Evolutionary conservation across 2,113 vertebrate genomes (phyloP).

Genomic region (Labrus mixtus): DNA sequence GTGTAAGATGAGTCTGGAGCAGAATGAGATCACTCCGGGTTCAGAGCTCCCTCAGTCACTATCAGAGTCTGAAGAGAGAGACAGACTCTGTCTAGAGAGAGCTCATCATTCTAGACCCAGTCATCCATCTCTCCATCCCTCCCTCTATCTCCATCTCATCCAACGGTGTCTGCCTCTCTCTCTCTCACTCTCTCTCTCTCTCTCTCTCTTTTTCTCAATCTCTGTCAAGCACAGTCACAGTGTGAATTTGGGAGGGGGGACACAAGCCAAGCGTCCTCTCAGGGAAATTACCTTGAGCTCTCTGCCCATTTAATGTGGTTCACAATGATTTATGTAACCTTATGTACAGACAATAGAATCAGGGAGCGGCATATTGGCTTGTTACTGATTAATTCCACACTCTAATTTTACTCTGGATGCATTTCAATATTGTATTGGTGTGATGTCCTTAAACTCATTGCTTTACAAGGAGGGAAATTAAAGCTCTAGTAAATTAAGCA

Average conservation of each 20-base stretch:
- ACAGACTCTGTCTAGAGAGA: too few relatives aligned
- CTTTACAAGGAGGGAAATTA: constrained; percentile 56
- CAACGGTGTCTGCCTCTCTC: constrained; percentile 18
- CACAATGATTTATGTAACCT: constrained; percentile 73
- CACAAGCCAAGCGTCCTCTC: constrained; percentile 58
- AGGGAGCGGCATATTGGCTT: constrained; percentile 66
- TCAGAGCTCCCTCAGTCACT: constrained; percentile 30
- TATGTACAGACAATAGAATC: constrained; percentile 70
- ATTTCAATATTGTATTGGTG: constrained; percentile 68
- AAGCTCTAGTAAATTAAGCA: constrained; percentile 43
- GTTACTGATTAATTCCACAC: constrained; percentile 70
- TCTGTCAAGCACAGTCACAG: constrained; percentile 39
- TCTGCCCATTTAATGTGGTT: constrained; percentile 72
- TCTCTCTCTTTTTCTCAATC: constrained; percentile 23
- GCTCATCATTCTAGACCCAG: constrained; percentile 55
- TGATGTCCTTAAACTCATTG: constrained; percentile 38
- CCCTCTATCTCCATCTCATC: constrained; percentile 48
- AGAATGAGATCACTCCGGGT: constrained; percentile 27
- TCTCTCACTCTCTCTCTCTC: constrained; percentile 16
- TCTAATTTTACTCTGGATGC: constrained; percentile 66
- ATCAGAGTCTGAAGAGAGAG: constrained; percentile 51
- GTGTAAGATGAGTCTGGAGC: constrained; percentile 32
- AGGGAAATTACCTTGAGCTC: constrained; percentile 69
- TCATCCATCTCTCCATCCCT: constrained; percentile 53
- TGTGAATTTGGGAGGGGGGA: constrained; percentile 53